Evolutionary conservation across 2,113 vertebrate genomes (phyloP), one percentile per base, ranked within the genome.

Genomic region (Macrotus californicus): DNA sequence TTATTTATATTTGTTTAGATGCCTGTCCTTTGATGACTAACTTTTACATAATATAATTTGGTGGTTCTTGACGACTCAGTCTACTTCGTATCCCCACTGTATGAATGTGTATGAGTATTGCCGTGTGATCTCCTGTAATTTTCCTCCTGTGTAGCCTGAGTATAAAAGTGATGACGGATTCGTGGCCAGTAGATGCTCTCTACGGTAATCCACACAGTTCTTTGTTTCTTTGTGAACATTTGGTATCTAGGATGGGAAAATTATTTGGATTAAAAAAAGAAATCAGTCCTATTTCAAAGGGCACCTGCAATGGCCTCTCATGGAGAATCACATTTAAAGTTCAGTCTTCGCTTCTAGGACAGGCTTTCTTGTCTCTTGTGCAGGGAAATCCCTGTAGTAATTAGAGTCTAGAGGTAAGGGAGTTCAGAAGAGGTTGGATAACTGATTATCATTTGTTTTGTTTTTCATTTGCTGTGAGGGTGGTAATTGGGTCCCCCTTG

Each of bases 401-500:
- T 96, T 91, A 96, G 52, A 66, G 75, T 16, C 21, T 13, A 43
- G 81, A 66, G 72, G 19, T 21, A 34, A 87, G 95, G 52, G 95
- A 96, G 66, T 93, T 88, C 16, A 94, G 80, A 85, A 92, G 81
- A 73, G 67, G 29, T 19, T 82, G 34, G 41, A 18, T 13, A 18
- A 66, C 92, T 77, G 84, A 72, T 93, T 76, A 76, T 81, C 93
- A 7, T 92, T 91, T 96, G 69, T 94, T 93, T 96, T 97, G 96
- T 94, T 97, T 92, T 92, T 83, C 84, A 69, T 86, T 86, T 96
- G 67, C 39, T 91, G n/a, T 88, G 70, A 89, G 81, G 89, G 14
- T 94, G 81, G 50, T 97, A 96, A 97, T 96, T 98, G 92, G 82
- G 90, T 97, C 96, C 94, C 94, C 9, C 18, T 96, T 73, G 95